Evolutionary conservation across 2,797 vertebrate genomes (phyloP).

Genomic region (Lutjanus campechanus): DNA sequence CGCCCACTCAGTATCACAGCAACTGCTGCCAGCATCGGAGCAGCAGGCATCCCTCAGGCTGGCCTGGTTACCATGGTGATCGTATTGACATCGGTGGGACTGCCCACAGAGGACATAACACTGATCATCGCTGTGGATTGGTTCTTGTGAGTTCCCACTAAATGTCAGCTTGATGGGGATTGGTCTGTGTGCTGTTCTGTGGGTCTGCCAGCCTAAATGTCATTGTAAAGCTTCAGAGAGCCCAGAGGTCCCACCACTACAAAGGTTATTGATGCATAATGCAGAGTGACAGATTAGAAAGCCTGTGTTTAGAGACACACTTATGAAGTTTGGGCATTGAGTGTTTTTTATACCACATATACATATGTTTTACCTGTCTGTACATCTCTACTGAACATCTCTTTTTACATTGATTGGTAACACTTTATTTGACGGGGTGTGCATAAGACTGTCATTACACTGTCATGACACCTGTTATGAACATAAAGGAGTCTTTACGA

Average conservation of each 20-base stretch:
- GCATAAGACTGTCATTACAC: too few relatives aligned
- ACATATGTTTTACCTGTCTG: neutral
- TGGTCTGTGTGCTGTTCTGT: constrained; percentile 63
- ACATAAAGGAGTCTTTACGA: too few relatives aligned
- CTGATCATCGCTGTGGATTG: constrained; percentile 99
- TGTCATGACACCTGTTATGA: too few relatives aligned
- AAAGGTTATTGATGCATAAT: constrained; percentile 87
- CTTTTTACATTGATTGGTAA: too few relatives aligned
- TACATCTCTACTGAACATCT: neutral
- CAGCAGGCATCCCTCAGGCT: constrained; percentile 97
- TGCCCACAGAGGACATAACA: constrained; percentile 97
- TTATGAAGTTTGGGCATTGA: neutral
- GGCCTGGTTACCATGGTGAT: constrained; percentile 99
- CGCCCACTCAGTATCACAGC: constrained; percentile 93
- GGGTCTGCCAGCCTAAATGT: constrained; percentile 80
- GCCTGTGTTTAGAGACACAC: constrained; percentile 18
- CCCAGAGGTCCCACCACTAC: constrained; percentile 68
- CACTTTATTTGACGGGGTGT: too few relatives aligned
- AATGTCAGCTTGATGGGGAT: constrained; percentile 83
- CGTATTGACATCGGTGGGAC: constrained; percentile 96
- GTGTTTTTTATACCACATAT: neutral
- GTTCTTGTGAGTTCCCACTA: constrained; percentile 95
- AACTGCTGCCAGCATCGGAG: constrained; percentile 97
- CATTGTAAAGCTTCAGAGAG: constrained; percentile 78
- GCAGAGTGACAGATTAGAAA: constrained; percentile 67